A percentile compares a stretch with the other conserved stretches of the same genome.
Evolutionary conservation across 2,113 vertebrate species (phyloP).

Genomic region (Accipiter virgatus): DNA sequence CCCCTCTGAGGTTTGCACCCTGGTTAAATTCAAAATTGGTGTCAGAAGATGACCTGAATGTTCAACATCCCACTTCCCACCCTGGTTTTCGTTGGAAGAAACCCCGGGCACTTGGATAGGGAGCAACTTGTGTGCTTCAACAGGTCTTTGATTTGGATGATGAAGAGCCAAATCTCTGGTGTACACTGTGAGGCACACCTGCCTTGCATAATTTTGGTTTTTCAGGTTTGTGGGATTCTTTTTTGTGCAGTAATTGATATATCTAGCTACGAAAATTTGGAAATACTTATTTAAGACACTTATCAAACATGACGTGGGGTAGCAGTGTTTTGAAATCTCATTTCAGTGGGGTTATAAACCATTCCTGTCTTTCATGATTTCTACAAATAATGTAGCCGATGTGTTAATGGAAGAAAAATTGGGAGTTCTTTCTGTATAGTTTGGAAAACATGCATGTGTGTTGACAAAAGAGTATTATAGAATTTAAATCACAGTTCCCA

Average conservation of each 20-base stretch:
- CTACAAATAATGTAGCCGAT: not conserved
- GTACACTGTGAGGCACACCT: not conserved
- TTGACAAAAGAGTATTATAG: constrained; percentile 27
- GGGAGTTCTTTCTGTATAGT: not conserved
- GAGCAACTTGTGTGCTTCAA: not conserved
- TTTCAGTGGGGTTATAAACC: not conserved
- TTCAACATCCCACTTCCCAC: not conserved
- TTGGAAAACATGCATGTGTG: constrained; percentile 37
- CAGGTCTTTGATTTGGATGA: not conserved
- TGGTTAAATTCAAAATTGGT: not conserved
- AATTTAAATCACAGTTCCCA: constrained; percentile 54
- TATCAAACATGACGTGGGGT: constrained; percentile 17
- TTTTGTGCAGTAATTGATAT: not conserved
- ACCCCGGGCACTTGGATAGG: not conserved
- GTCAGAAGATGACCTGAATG: not conserved
- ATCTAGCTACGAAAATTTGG: not conserved
- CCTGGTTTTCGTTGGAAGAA: not conserved
- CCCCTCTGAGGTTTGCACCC: not conserved
- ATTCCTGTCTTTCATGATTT: not conserved
- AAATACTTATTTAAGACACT: constrained; percentile 24
- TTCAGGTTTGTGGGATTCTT: not conserved
- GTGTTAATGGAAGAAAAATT: not conserved
- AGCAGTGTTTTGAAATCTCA: constrained; percentile 55
- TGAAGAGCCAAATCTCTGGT: not conserved
- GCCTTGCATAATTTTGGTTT: fast-evolving